Base-by-base conservation (phyloP, 2,797 vertebrate genomes). In the Odontamblyopus lacepedii region DNA sequence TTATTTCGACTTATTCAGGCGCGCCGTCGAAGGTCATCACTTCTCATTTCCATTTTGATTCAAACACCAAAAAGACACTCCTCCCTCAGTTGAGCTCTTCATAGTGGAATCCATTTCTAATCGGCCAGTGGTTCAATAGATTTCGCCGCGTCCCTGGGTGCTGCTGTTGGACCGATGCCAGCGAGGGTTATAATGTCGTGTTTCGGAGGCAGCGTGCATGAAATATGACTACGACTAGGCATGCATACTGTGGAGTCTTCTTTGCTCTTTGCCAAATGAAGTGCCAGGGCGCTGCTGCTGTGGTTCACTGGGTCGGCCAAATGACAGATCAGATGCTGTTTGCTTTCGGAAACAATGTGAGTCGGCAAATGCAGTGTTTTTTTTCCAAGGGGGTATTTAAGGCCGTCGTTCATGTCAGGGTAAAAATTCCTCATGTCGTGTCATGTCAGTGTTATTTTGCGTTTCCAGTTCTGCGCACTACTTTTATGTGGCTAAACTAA, bases 1-100 rank as follows among this genome's bases (percentile, higher is more conserved):
- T 81, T 76, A 75, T 86, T 83, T 80, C 59, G 77, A 56, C 74
- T 82, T 79, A 87, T 83, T 85, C 70, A 50, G 70, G 44, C 67
- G 72, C 55, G 73, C 44, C 77, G 80, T 78, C 79, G 78, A 85
- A 81, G 86, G 84, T 87, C 89, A 88, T 86, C 86, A 71, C 41
- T 86, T 73, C 85, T 88, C 79, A 92, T 91, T 91, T 88, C 83
- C 84, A 88, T 88, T 91, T 86, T 89, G 80, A 89, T 88, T 90
- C 78, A 77, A 83, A 86, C 62, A 70, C 38, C 51, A 67, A 70
- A 80, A 72, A 77, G 2, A 77, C 70, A 73, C 59, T 84, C 69
- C 65, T 87, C 29, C 35, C 30, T 63, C 72, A 76, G 77, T 71
- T 70, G 82, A 76, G 75, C 72, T 71, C 61, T 68, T 82, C 63